phyloP scores from a whole-genome alignment of 2,113 vertebrate genomes.

The Otus sunia region DNA sequence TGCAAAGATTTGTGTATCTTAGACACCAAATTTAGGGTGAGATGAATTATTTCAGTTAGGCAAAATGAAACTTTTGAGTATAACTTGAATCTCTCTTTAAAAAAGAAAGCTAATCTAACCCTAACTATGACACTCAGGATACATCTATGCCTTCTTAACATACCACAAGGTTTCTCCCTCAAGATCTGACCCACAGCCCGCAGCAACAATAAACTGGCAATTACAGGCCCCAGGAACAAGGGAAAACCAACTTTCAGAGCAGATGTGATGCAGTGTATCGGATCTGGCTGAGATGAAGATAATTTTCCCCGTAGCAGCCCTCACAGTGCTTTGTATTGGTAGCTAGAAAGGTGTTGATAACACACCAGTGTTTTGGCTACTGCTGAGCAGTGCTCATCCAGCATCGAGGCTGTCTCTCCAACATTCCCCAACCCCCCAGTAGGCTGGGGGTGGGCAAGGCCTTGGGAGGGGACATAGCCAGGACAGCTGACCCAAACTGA shows the following conservation, averaged over 20 bases:
- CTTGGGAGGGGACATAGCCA: no score
- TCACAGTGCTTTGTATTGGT: no score
- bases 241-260: background rate
- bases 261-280: no score
- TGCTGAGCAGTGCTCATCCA: no score
- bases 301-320: no score
- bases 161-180: background rate
- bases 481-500: no score
- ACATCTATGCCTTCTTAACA: fast-evolving
- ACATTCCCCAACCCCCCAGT: no score
- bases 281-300: no score
- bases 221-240: background rate
- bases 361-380: no score
- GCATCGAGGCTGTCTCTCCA: no score
- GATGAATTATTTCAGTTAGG: background rate
- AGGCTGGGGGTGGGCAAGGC: no score
- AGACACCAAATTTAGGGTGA: background rate
- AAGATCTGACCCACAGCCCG: background rate
- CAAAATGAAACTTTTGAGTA: background rate
- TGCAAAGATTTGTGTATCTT: background rate
- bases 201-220: background rate
- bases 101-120: background rate
- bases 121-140: background rate
- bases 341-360: no score
- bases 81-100: background rate